phyloP scores from a whole-genome alignment of 2,888 invertebrate species.

The Calliphora vomitoria region DNA sequence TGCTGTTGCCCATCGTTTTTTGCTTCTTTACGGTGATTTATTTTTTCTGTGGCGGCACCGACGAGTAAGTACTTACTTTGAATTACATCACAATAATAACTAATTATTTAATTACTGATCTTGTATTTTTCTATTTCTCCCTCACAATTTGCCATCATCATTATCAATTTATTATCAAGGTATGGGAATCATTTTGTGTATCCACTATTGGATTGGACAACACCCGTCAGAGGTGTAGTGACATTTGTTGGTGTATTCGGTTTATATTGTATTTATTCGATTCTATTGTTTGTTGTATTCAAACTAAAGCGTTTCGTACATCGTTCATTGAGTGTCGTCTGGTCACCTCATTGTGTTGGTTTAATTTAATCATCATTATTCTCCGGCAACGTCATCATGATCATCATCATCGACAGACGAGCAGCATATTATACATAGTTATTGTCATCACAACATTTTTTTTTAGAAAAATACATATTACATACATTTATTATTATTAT shows the following conservation, averaged over 20 bases:
- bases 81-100: slow-evolving; percentile 24
- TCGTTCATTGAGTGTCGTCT: slow-evolving; percentile 78
- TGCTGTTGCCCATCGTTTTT: slow-evolving; percentile 86
- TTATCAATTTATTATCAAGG: slow-evolving; percentile 76
- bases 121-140: slow-evolving; percentile 4
- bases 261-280: slow-evolving; percentile 80
- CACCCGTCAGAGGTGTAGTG: slow-evolving; percentile 85
- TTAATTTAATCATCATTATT: slow-evolving; percentile 75
- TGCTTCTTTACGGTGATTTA: slow-evolving; percentile 87
- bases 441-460: neutral
- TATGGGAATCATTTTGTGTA: slow-evolving; percentile 89
- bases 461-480: neutral
- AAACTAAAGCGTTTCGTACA: slow-evolving; percentile 81
- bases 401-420: neutral
- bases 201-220: slow-evolving; percentile 90
- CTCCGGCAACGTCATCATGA: neutral
- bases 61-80: slow-evolving; percentile 84
- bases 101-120: slow-evolving; percentile 57
- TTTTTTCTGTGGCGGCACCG: slow-evolving; percentile 87
- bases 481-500: neutral
- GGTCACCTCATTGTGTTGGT: slow-evolving; percentile 80
- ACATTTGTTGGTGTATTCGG: slow-evolving; percentile 82
- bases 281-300: slow-evolving; percentile 79
- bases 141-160: slow-evolving; percentile 8
- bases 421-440: neutral